These are phyloP conservation scores for Myripristis murdjan DNA, from an alignment of 2,797 vertebrate genomes.

Conservation along the genomic window DNA sequence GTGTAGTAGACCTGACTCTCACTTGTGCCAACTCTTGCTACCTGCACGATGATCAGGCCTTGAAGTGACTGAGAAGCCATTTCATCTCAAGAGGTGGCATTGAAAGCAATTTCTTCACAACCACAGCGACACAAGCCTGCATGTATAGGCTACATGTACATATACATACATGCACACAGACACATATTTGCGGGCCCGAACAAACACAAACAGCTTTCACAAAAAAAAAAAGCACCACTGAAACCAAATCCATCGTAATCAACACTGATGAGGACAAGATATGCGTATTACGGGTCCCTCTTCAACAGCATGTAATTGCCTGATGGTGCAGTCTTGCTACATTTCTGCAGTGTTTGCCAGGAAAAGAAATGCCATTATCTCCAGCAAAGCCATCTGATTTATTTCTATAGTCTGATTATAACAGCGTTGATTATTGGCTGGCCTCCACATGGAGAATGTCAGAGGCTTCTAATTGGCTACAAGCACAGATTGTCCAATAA, in stretches of 20 bases:
- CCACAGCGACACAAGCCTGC: not conserved
- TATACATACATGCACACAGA: not conserved
- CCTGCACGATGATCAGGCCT: not conserved
- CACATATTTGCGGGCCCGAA: not conserved
- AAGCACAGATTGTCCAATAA: constrained; percentile 63
- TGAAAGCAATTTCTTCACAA: not conserved
- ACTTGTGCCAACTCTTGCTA: not conserved
- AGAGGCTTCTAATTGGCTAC: constrained; percentile 50
- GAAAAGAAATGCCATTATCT: constrained; percentile 29
- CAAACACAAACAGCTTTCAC: not conserved
- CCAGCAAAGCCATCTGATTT: constrained; percentile 23
- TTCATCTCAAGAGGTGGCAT: not conserved
- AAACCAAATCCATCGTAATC: constrained; percentile 17
- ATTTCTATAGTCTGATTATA: constrained; percentile 45
- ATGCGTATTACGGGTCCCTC: constrained; percentile 32
- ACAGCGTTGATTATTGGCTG: constrained; percentile 48
- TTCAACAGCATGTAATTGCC: constrained; percentile 15
- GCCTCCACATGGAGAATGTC: constrained; percentile 46
- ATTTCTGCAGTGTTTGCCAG: constrained; percentile 24
- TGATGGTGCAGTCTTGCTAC: constrained; percentile 13
- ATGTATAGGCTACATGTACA: not conserved
- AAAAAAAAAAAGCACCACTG: not conserved
- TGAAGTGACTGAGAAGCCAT: constrained; percentile 14
- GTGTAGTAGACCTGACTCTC: constrained; percentile 1
- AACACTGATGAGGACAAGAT: constrained; percentile 20